A percentile compares a stretch with the other conserved stretches of the same genome.
phyloP scores from a whole-genome alignment of 2,888 invertebrate species.

The Auanema sp. region DNA sequence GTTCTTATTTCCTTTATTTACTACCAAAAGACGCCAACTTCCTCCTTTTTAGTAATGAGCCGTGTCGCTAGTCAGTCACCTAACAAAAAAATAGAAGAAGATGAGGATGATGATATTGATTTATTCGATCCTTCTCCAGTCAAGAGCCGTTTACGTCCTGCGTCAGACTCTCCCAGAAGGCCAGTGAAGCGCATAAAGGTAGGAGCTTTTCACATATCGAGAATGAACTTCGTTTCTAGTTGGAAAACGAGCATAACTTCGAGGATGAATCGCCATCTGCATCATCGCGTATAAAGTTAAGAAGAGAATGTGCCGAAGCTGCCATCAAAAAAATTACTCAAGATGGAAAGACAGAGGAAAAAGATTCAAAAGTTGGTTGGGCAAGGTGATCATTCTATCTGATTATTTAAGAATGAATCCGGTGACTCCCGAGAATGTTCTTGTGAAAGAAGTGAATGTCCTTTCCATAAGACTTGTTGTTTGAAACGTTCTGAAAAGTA shows the following conservation, averaged over 20 bases:
- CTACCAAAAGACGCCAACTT: no score
- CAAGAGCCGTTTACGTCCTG: neutral
- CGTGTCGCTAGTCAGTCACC: neutral
- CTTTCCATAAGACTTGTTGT: conserved; percentile 30
- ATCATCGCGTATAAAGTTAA: conserved; percentile 20
- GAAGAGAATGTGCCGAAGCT: conserved; percentile 29
- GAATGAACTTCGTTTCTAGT: neutral
- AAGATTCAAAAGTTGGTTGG: neutral
- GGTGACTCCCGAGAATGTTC: conserved; percentile 37
- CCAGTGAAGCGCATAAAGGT: conserved; percentile 2
- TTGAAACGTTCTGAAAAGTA: conserved; percentile 22
- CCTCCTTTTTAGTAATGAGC: neutral
- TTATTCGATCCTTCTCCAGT: conserved; percentile 3
- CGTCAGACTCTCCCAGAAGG: neutral
- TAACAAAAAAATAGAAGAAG: neutral
- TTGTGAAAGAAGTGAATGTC: conserved; percentile 44
- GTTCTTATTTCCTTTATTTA: no score
- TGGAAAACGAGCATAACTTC: conserved; percentile 5
- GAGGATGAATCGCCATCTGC: conserved; percentile 18
- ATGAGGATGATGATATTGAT: neutral
- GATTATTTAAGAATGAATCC: conserved; percentile 4
- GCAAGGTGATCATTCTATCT: neutral
- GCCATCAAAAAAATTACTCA: conserved; percentile 34
- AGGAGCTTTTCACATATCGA: neutral
- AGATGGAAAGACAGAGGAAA: conserved; percentile 9